phyloP scores from a whole-genome alignment of 2,113 vertebrate species.

The Colaptes auratus region DNA sequence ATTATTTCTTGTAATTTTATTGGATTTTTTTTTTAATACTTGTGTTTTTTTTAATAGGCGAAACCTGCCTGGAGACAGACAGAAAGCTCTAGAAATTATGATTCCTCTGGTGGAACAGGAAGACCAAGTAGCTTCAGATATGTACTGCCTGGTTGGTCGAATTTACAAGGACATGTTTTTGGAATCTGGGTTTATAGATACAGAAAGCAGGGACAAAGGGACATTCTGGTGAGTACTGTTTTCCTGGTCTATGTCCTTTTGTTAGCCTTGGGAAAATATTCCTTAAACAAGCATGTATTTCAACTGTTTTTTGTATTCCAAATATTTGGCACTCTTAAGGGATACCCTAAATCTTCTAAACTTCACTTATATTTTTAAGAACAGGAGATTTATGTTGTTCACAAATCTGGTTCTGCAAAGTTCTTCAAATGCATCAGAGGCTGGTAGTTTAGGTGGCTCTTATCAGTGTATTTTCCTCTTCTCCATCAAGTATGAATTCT shows the following conservation, averaged over 20 bases:
- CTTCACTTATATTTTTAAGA: not conserved
- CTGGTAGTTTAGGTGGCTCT: not conserved
- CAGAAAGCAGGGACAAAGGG: constrained; percentile 88
- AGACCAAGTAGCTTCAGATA: constrained; percentile 93
- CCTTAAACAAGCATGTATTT: not conserved
- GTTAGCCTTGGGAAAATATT: not conserved
- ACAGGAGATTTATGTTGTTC: not conserved
- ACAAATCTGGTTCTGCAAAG: not conserved
- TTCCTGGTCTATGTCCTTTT: not conserved
- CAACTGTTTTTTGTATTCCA: not conserved
- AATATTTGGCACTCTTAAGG: not conserved
- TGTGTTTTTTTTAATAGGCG: constrained; percentile 78
- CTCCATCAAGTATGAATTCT: not conserved
- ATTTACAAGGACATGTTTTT: constrained; percentile 98
- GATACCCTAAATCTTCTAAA: not conserved
- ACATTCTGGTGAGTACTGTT: constrained; percentile 84
- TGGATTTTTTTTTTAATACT: not conserved
- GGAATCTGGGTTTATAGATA: constrained; percentile 91
- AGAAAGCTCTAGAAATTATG: constrained; percentile 95
- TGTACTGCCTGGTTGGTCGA: constrained; percentile 95
- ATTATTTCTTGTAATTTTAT: not conserved
- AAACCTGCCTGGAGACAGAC: constrained; percentile 89
- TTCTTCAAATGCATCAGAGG: not conserved
- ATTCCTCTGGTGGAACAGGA: constrained; percentile 89
- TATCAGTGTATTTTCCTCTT: not conserved